Base-by-base conservation (phyloP, 2,113 vertebrate species). In the Psittacus erithacus region DNA sequence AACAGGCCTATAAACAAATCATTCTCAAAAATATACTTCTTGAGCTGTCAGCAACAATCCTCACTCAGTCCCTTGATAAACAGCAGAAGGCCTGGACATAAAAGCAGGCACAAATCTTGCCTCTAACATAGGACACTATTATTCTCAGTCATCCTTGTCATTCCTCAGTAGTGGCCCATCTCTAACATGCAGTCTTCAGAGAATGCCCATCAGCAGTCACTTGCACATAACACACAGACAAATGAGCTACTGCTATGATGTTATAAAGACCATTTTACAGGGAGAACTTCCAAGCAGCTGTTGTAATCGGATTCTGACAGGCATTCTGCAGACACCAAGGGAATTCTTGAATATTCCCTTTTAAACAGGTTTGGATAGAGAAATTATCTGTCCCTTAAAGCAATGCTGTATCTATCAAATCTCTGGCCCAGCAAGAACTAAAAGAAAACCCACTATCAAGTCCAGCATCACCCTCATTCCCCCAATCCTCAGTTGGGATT, bases 81-180 rank as follows among this genome's bases (percentile, higher is more conserved):
- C 3, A 60, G 27, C 25, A 88, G 39, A 53, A 75, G 11, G 13
- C 11, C 29, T 68, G 10, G 15, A 82, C 49, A 55, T 31, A 80
- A 65, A 65, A 33, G 17, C 11, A n/a, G 68, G 11, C 13, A 27
- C 41, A 88, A 55, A 74, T 49, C 53, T 53, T 16, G 6, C 31
- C 19, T 62, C 18, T 78, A 22, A 53, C 1, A 0, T 6, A 75
- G 59, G 46, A 70, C 7, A 46, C 1, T 3, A 28, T 41, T 67
- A 69, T 24, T 86, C 29, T 70, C 31, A 13, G 27, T 22, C 57
- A 83, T 9, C 10, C 5, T 13, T 23, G 2, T 18, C 7, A 59
- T 23, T 60, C 73, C 43, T 83, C 73, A 91, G 6, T 23, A 49
- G 31, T 6, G 12, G 17, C 23, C 31, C 19, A 46, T 15, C 74